A percentile compares a stretch with the other conserved stretches of the same genome.
These are phyloP conservation scores for Melanitta fusca DNA, from an alignment of 2,797 vertebrate genomes.

Conservation along the genomic window DNA sequence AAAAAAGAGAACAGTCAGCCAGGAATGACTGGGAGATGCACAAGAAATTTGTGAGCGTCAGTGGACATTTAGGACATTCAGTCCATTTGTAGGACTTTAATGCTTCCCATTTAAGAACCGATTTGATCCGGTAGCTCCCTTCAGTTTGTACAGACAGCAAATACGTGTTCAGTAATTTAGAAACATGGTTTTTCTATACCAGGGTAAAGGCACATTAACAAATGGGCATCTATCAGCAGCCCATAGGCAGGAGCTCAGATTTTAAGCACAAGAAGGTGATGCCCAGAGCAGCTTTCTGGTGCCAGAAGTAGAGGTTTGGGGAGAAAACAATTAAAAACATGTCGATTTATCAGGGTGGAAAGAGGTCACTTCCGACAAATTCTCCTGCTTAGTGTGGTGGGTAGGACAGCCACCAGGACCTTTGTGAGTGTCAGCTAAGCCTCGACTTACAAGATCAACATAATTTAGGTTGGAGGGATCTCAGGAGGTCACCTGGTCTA, in stretches of 20 bases:
- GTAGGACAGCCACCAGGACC: background rate
- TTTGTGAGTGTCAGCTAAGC: background rate
- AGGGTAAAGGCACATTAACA: conserved; percentile 29
- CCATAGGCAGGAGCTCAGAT: background rate
- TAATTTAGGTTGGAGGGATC: background rate
- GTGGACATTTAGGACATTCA: too few species aligned
- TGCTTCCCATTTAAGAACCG: background rate
- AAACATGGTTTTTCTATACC: background rate
- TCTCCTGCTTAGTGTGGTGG: fast-evolving
- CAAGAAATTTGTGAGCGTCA: background rate
- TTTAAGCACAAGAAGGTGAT: background rate
- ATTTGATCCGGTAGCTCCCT: background rate
- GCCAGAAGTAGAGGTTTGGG: background rate
- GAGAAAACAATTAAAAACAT: background rate
- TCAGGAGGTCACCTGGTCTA: background rate
- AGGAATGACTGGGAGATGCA: background rate
- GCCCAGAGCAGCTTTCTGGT: background rate
- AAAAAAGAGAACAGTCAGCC: background rate
- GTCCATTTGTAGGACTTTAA: background rate
- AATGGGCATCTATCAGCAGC: background rate
- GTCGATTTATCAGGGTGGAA: background rate
- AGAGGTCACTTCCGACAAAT: background rate
- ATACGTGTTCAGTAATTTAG: background rate
- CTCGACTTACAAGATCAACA: background rate
- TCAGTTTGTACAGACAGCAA: background rate